Evolutionary conservation across 2,888 invertebrate genomes (phyloP), one percentile per base, ranked within the genome.

Genomic region (Clivina fossor): DNA sequence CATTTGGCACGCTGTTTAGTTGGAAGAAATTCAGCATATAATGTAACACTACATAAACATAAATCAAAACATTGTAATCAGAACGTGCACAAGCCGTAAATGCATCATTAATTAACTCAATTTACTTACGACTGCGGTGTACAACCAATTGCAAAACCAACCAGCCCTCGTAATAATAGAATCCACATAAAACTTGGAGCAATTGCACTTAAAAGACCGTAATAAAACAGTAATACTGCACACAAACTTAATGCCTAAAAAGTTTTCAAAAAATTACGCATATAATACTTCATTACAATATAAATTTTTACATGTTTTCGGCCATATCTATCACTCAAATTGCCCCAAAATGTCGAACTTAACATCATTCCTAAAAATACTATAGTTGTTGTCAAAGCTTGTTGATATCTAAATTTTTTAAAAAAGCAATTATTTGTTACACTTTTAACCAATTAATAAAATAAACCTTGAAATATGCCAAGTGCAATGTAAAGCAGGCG

Each of bases 321-420:
- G 30, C 95, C 94, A 75, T 93, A 94, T 70, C 90, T 82, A 72
- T 96, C 95, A 75, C 93, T 94, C 49, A 97, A 78, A 68, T 92
- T 93, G 13, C 93, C 94, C 96, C 96, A 97, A 75, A 95, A 90
- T 59, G 94, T 90, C 1, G 94, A 93, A 66, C 94, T 94, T 24
- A 94, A 75, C 95, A 97, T 95, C 96, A 97, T 97, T 53, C 96
- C 96, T 66, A 91, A 77, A 71, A 96, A 96, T 1, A 95, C 95
- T 57, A 94, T 86, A 57, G 94, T 95, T 44, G 96, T 96, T 8
- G 94, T 90, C 22, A 93, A 75, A 15, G 95, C 96, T 78, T 95
- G 93, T 68, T 93, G 90, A 73, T 91, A 92, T 69, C 89, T 86
- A 65, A 7, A 37, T 37, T 5, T 9, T 9, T 89, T 86, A 65